phyloP scores from a whole-genome alignment of 2,888 invertebrate species.

The Elmis aenea region DNA sequence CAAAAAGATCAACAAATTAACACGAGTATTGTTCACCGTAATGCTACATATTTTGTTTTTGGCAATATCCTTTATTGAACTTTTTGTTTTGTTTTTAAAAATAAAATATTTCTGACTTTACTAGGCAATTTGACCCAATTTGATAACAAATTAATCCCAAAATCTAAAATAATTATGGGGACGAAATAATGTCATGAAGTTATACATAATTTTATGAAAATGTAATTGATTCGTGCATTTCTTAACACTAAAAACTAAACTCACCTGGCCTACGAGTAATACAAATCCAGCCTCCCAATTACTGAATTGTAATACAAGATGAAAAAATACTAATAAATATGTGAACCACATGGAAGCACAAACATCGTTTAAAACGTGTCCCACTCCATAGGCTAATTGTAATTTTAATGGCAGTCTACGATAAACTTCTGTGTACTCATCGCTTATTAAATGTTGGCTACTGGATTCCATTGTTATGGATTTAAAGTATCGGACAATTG shows the following conservation, averaged over 20 bases:
- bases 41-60: no score
- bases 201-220: no score
- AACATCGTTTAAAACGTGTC: slow-evolving; percentile 89
- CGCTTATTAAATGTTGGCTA: slow-evolving; percentile 27
- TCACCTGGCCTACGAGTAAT: slow-evolving; percentile 76
- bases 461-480: slow-evolving; percentile 31
- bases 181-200: no score
- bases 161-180: no score
- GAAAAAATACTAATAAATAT: slow-evolving; percentile 81
- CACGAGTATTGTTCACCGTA: no score
- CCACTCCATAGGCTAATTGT: slow-evolving; percentile 64
- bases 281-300: slow-evolving; percentile 58
- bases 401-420: slow-evolving; percentile 43
- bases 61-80: no score
- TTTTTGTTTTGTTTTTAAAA: no score
- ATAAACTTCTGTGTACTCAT: slow-evolving; percentile 51
- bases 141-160: no score
- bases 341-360: slow-evolving; percentile 96
- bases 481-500: no score
- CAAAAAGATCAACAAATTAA: no score
- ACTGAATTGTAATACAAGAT: slow-evolving; percentile 56
- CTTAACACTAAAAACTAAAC: slow-evolving; percentile 31
- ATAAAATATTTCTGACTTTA: no score
- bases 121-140: no score
- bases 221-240: background rate